These are phyloP conservation scores for Onychostoma macrolepis DNA, from an alignment of 2,113 vertebrate species.

Conservation along the genomic window DNA sequence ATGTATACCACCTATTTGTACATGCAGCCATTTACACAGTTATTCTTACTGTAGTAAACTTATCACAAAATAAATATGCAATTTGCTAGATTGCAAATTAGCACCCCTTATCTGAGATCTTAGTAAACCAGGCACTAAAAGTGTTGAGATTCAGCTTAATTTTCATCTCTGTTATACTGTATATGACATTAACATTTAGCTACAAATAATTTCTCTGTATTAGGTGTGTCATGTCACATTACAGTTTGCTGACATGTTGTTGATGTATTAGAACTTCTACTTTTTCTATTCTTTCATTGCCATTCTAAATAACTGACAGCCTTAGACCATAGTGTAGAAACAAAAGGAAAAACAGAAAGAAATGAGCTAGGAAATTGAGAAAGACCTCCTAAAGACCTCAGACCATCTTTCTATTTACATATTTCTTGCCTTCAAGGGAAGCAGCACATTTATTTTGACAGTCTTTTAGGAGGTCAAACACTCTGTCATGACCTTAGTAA, in stretches of 20 bases:
- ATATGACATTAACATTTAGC: background rate
- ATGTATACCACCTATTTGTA: background rate
- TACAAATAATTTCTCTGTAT: background rate
- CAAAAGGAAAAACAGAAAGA: background rate
- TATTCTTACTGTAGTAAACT: background rate
- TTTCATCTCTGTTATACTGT: background rate
- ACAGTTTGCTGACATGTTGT: background rate
- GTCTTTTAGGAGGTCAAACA: conserved; percentile 3
- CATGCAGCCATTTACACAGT: no score
- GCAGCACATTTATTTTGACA: conserved; percentile 29
- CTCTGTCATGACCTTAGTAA: conserved; percentile 18
- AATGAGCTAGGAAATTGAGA: background rate
- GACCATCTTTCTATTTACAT: background rate
- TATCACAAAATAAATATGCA: background rate
- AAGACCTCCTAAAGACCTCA: conserved; percentile 1
- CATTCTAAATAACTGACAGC: background rate
- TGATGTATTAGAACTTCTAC: background rate
- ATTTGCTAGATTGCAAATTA: background rate
- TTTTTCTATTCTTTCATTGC: background rate
- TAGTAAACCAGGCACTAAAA: background rate
- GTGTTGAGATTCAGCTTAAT: no score
- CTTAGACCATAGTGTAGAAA: background rate
- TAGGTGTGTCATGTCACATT: background rate
- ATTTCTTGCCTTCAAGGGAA: background rate
- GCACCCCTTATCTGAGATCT: background rate